Evolutionary conservation across 1,140 invertebrate genomes (phyloP).

Genomic region (Harpegnathos saltator): DNA sequence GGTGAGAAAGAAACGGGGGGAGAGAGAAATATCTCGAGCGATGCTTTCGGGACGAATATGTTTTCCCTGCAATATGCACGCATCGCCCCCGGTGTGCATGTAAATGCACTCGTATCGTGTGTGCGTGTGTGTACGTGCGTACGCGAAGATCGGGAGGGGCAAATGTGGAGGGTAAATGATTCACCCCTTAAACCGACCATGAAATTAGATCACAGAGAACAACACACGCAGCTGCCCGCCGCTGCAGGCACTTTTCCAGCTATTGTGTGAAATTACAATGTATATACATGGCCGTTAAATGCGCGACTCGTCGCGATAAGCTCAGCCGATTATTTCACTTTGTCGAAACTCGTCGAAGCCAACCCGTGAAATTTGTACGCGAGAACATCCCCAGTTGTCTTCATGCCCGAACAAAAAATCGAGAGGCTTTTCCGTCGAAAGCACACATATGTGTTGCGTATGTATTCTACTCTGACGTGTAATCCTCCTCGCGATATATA

Average conservation of each 20-base stretch:
- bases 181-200: constrained; percentile 57
- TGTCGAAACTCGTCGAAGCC: not conserved
- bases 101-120: constrained; percentile 43
- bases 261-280: constrained; percentile 39
- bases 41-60: constrained; percentile 43
- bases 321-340: not conserved
- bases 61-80: constrained; percentile 43
- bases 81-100: constrained; percentile 66
- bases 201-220: constrained; percentile 44
- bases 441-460: too few relatives aligned
- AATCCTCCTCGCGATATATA: not conserved
- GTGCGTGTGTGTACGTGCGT: not conserved
- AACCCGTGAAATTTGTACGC: not conserved
- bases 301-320: not conserved
- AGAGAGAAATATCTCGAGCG: constrained; percentile 5
- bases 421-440: too few relatives aligned
- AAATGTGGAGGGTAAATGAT: constrained; percentile 51
- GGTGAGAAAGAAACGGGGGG: not conserved
- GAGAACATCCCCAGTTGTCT: not conserved
- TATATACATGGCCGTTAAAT: constrained; percentile 17
- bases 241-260: constrained; percentile 44
- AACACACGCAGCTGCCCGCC: constrained; percentile 18
- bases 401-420: too few relatives aligned
- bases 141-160: constrained; percentile 16
- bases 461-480: too few relatives aligned